Base-by-base conservation (phyloP, 2,888 invertebrate species). In the Penaeus monodon region DNA sequence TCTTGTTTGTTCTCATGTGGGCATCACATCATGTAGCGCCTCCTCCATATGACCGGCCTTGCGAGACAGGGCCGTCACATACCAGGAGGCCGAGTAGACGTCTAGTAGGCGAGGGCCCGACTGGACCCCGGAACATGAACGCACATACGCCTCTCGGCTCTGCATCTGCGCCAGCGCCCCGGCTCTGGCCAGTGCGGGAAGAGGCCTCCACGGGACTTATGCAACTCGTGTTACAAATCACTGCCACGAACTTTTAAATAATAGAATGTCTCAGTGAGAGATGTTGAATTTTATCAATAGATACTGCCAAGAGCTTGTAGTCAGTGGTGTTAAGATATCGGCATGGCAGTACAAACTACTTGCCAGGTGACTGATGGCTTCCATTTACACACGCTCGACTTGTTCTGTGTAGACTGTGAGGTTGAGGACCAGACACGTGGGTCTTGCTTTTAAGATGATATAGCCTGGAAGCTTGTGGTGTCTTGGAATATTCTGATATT, bases 211-310 rank as follows among this genome's bases (percentile, higher is more conserved):
- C 84, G 88, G 88, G 88, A 84, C 68, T 84, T 88, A 88, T 88
- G 88, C 88, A 88, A 88, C 88, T 84, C 68, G 77, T 84, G 88
- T 88, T 88, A 88, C 88, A 84, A 88, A 88, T 88, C 88, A 88
- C 88, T 88, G 88, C 88, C 88, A 87, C 86, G 70, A 87, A 87
- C 83, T 70, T 87, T 83, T 83, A 77, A 66, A 83, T 86, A 86
- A 83, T 83, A 79, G 73, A 80, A 83, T 87, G 38, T 87, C 86
- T 87, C 83, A 63, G 57, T 78, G 82, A 79, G 82, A 83, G 82
- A 87, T 87, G 83, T 83, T 76, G 73, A 87, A 79, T 83, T 83
- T 83, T 83, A 83, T 87, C 86, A 76, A 33, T 86, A 86, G 82
- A 82, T 86, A 82, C 86, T 86, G 86, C 86, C 86, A 86, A 86